Percentiles rank a stretch among this genome's conserved stretches.
Evolutionary conservation across 2,888 invertebrate species (phyloP).

Genomic region (Drosophila borealis): DNA sequence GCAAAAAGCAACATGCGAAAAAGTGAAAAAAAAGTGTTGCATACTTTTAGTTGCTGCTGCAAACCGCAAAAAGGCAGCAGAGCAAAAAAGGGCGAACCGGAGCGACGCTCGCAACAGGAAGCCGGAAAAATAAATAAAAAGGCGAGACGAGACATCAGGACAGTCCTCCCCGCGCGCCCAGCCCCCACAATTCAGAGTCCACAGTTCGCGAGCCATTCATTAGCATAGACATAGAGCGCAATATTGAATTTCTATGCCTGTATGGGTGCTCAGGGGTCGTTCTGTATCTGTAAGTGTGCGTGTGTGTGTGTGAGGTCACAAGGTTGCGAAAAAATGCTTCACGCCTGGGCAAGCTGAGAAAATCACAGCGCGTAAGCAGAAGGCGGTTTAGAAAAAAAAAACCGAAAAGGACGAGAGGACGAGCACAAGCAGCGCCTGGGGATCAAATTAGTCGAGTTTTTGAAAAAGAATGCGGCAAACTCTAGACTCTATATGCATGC

Average conservation of each 20-base stretch:
- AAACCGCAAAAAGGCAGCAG: conserved; percentile 71
- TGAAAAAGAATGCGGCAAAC: conserved; percentile 65
- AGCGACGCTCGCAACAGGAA: conserved; percentile 63
- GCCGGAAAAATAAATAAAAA: conserved; percentile 78
- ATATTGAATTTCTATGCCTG: conserved; percentile 75
- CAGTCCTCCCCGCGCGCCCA: background rate
- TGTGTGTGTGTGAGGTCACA: conserved; percentile 51
- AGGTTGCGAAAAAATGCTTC: conserved; percentile 74
- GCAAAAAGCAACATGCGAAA: conserved; percentile 78
- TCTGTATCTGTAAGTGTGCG: conserved; percentile 2
- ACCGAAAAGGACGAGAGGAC: conserved; percentile 20
- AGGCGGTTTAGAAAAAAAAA: conserved; percentile 25
- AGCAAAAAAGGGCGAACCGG: conserved; percentile 31
- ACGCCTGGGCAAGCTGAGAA: conserved; percentile 57
- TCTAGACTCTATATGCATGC: conserved; percentile 48
- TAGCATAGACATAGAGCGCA: conserved; percentile 74
- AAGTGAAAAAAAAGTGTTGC: conserved; percentile 67
- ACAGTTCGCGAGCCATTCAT: conserved; percentile 62
- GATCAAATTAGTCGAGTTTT: conserved; percentile 74
- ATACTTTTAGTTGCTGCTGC: conserved; percentile 78
- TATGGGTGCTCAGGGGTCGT: conserved; percentile 19
- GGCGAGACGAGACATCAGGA: conserved; percentile 44
- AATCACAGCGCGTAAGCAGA: conserved; percentile 53
- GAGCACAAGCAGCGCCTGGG: conserved; percentile 70
- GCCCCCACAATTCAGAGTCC: background rate